phyloP scores from a whole-genome alignment of 2,797 vertebrate genomes.

The Coccyzus lansbergi region DNA sequence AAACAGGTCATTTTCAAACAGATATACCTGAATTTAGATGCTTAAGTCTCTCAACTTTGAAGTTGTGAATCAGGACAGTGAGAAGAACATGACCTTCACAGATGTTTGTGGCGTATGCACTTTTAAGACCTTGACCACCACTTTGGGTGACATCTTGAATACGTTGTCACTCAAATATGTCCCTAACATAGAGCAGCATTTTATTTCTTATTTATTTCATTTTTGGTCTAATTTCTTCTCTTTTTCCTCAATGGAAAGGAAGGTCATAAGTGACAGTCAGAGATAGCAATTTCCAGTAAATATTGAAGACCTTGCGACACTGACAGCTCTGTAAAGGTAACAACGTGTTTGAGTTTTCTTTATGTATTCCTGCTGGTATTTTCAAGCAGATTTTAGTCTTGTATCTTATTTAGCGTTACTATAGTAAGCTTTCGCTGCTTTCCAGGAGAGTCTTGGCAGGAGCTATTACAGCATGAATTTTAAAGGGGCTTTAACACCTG shows the following conservation, averaged over 20 bases:
- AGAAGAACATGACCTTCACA: not conserved
- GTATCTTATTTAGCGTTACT: not conserved
- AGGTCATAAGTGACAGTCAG: not conserved
- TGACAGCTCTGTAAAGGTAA: not conserved
- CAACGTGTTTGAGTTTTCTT: not conserved
- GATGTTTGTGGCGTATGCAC: not conserved
- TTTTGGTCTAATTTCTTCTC: not conserved
- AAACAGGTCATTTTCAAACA: not conserved
- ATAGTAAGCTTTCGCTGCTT: not conserved
- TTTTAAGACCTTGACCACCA: not conserved
- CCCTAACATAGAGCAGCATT: not conserved
- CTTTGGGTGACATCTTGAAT: not conserved
- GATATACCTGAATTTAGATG: not conserved
- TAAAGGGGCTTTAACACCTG: not conserved
- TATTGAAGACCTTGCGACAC: not conserved
- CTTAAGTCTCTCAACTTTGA: not conserved
- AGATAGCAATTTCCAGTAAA: not conserved
- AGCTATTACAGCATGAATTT: not conserved
- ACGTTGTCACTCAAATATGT: fast-evolving
- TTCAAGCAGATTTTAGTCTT: not conserved
- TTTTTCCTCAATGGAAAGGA: not conserved
- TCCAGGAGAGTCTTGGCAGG: not conserved
- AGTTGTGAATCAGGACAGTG: not conserved
- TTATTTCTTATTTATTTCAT: not conserved
- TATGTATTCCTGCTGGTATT: not conserved